A percentile compares a stretch with the other conserved stretches of the same genome.
These are phyloP conservation scores for Oreotrochilus melanogaster DNA, from an alignment of 2,113 vertebrate species.

Conservation along the genomic window DNA sequence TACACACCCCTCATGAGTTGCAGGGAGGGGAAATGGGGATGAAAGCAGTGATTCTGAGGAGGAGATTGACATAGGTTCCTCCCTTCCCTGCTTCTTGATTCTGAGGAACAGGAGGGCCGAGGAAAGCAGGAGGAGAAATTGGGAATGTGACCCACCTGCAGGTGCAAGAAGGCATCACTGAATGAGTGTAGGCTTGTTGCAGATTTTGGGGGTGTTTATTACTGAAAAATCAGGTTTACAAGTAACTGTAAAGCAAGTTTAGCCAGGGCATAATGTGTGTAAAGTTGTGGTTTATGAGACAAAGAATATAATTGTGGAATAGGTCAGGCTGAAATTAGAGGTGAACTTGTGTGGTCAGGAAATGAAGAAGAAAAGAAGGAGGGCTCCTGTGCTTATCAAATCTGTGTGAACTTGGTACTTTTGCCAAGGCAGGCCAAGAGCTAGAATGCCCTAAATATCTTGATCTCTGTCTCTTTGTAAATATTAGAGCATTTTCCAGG, in stretches of 20 bases:
- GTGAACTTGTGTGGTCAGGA: background rate
- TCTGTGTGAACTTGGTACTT: accelerated
- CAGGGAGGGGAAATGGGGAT: background rate
- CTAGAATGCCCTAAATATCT: background rate
- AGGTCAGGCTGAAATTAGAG: background rate
- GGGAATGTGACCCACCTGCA: background rate
- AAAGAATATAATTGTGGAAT: background rate
- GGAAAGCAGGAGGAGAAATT: background rate
- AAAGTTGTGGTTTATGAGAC: background rate
- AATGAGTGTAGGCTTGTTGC: accelerated
- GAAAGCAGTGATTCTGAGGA: background rate
- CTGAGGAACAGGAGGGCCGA: background rate
- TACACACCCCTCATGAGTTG: accelerated
- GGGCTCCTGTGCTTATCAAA: background rate
- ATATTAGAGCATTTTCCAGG: background rate
- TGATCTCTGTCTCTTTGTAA: background rate
- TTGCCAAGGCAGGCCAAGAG: background rate
- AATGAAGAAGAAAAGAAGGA: background rate
- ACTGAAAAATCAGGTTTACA: background rate
- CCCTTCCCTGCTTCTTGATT: too few species aligned
- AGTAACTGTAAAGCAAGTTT: background rate
- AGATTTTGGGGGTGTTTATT: background rate
- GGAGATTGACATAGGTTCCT: background rate
- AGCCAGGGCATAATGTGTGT: accelerated
- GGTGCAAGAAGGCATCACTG: background rate